phyloP scores from a whole-genome alignment of 1,140 invertebrate species.

The Panagrolaimus sp. region DNA sequence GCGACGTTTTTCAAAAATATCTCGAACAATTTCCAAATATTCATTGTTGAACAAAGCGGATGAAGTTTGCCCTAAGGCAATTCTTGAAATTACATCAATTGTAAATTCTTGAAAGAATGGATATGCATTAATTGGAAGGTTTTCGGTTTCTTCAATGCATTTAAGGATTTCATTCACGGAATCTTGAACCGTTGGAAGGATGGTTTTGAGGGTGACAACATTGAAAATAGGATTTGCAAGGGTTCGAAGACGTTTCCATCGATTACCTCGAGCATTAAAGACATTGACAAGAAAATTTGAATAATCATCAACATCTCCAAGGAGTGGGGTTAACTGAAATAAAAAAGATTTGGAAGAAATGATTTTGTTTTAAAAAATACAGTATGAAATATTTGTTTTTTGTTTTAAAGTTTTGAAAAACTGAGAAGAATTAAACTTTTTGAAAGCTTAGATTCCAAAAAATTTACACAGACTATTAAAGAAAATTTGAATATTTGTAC shows the following conservation, averaged over 20 bases:
- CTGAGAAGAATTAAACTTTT: too few relatives aligned
- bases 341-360: too few relatives aligned
- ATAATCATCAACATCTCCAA: constrained; percentile 32
- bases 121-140: constrained; percentile 32
- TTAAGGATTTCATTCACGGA: constrained; percentile 41
- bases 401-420: too few relatives aligned
- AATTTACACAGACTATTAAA: too few relatives aligned
- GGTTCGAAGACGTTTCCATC: constrained; percentile 61
- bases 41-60: constrained; percentile 39
- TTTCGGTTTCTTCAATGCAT: constrained; percentile 28
- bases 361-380: too few relatives aligned
- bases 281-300: constrained; percentile 35
- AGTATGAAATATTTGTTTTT: too few relatives aligned
- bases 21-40: background rate
- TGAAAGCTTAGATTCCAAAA: too few relatives aligned
- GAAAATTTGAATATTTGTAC: too few relatives aligned
- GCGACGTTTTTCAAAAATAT: background rate
- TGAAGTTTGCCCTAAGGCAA: constrained; percentile 48
- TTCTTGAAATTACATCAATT: constrained; percentile 46
- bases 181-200: constrained; percentile 44
- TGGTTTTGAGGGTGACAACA: constrained; percentile 60
- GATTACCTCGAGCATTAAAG: constrained; percentile 46
- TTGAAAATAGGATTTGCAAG: constrained; percentile 62
- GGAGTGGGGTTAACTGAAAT: too few relatives aligned
- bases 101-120: constrained; percentile 50